Evolutionary conservation across 92 coral and sea anemone genomes (phyloP).

Genomic region (Palythoa heliodiscus): DNA sequence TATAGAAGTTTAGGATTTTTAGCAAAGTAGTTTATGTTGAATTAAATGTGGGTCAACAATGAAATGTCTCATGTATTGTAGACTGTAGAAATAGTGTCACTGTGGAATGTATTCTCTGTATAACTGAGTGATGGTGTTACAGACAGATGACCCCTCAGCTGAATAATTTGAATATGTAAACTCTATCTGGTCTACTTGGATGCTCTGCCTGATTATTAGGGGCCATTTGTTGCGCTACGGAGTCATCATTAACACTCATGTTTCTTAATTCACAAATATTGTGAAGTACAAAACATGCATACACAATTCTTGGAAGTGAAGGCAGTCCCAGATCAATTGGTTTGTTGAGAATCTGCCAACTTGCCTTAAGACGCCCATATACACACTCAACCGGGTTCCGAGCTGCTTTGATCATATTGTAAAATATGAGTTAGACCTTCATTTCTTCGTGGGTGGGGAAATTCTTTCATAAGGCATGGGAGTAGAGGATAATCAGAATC

Average conservation of each 20-base stretch:
- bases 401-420: background rate
- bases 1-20: too few relatives aligned
- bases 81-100: slow-evolving; percentile 8
- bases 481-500: slow-evolving; percentile 32
- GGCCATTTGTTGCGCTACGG: slow-evolving; percentile 15
- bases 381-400: slow-evolving; percentile 32
- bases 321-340: slow-evolving; percentile 21
- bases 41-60: slow-evolving; percentile 8
- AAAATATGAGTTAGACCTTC: slow-evolving; percentile 32
- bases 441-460: slow-evolving; percentile 9
- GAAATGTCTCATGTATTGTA: slow-evolving; percentile 12
- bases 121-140: slow-evolving; percentile 14
- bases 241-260: slow-evolving; percentile 22
- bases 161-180: background rate
- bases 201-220: background rate
- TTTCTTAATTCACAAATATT: background rate
- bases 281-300: slow-evolving; percentile 41
- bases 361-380: slow-evolving; percentile 1
- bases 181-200: slow-evolving; percentile 4
- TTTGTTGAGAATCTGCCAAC: too few relatives aligned
- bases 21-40: too few relatives aligned
- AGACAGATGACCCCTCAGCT: slow-evolving; percentile 7
- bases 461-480: slow-evolving; percentile 34
- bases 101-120: slow-evolving; percentile 8
- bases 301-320: slow-evolving; percentile 39